These are phyloP conservation scores for Nothobranchius kuhntae DNA, from an alignment of 2,113 vertebrate genomes.

Conservation along the genomic window DNA sequence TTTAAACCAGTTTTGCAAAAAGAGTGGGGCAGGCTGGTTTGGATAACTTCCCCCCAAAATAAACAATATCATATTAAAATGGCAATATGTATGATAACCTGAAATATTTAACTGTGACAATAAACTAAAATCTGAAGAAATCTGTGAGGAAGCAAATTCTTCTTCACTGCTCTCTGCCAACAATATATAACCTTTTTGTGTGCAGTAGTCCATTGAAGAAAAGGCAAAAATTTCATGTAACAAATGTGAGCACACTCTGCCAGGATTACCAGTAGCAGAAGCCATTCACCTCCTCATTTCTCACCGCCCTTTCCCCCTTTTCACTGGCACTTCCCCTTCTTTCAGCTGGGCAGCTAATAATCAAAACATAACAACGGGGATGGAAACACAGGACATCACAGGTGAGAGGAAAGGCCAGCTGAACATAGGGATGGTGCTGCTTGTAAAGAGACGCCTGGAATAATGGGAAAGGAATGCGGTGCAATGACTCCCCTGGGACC, in stretches of 20 bases:
- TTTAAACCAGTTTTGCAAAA: too few relatives aligned
- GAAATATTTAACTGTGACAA: too few relatives aligned
- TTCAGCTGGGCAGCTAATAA: slow-evolving; percentile 43
- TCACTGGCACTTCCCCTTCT: slow-evolving; percentile 35
- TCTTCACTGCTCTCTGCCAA: too few relatives aligned
- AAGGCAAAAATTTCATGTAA: neutral
- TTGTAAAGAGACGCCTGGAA: slow-evolving; percentile 76
- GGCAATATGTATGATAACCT: too few relatives aligned
- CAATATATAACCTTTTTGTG: too few relatives aligned
- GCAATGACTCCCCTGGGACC: slow-evolving; percentile 82
- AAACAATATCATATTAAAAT: too few relatives aligned
- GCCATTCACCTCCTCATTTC: slow-evolving; percentile 5
- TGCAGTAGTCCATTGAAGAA: too few relatives aligned
- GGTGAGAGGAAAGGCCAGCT: slow-evolving; percentile 59
- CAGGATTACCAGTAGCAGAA: slow-evolving; percentile 21
- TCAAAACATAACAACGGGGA: slow-evolving; percentile 44
- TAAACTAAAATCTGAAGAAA: too few relatives aligned
- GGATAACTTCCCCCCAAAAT: too few relatives aligned
- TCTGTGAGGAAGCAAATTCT: too few relatives aligned
- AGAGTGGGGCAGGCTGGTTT: too few relatives aligned
- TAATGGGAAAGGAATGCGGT: slow-evolving; percentile 77
- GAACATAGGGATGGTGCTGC: slow-evolving; percentile 67
- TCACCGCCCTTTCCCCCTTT: slow-evolving; percentile 3
- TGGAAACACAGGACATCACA: slow-evolving; percentile 64
- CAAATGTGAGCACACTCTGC: neutral